Conservation (phyloP, 2,113 vertebrate species). For the Leptobrachium leishanense region DNA sequence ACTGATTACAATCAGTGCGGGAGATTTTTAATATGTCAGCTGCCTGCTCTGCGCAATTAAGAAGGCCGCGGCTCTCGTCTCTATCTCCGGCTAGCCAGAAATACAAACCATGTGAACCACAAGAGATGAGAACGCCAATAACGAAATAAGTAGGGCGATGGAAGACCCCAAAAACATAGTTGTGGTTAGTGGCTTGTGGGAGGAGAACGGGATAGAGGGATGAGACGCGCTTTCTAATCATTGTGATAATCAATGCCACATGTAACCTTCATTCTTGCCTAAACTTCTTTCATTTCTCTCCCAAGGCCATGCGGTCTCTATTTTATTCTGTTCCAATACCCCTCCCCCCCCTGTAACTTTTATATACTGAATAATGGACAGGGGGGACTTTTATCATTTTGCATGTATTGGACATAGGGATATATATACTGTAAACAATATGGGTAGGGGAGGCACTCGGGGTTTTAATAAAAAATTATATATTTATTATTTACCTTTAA, state of each 20-base stretch:
- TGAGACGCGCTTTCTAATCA: constrained; percentile 82
- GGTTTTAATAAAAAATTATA: no score
- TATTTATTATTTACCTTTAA: no score
- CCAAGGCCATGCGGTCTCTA: constrained; percentile 41
- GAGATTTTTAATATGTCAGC: constrained; percentile 43
- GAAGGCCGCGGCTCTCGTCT: constrained; percentile 48
- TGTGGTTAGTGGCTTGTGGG: constrained; percentile 76
- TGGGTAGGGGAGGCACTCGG: no score
- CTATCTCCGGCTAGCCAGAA: constrained; percentile 60
- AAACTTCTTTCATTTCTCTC: constrained; percentile 50
- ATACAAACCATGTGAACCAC: constrained; percentile 71
- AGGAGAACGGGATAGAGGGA: constrained; percentile 55
- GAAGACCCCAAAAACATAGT: constrained; percentile 68
- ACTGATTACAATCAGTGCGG: constrained; percentile 53
- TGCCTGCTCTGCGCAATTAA: constrained; percentile 50
- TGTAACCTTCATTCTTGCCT: constrained; percentile 45
- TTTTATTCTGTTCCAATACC: constrained; percentile 8
- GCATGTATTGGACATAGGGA: no score
- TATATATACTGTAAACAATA: no score
- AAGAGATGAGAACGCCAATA: constrained; percentile 63
- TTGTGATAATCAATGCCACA: constrained; percentile 79
- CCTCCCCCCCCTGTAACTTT: no score
- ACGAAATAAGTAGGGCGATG: constrained; percentile 66
- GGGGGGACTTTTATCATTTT: no score
- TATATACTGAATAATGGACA: no score